Conservation (phyloP, 92 coral and sea anemone genomes). For the Desmophyllum pertusum region DNA sequence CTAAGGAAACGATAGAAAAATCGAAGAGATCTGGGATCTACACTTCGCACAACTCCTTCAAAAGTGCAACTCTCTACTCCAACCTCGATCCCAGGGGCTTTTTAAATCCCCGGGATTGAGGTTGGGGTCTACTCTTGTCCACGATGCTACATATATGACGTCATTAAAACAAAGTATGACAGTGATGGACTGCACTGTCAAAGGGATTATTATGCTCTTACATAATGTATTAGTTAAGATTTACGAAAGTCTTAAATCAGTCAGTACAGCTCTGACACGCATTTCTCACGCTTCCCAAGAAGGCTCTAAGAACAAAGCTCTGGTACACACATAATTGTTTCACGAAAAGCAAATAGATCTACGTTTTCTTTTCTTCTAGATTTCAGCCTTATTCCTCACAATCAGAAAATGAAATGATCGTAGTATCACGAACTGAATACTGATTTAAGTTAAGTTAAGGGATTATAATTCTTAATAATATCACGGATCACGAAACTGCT, state of each 20-base stretch:
- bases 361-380: not conserved
- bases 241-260: not conserved
- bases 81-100: no score
- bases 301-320: not conserved
- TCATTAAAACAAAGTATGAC: not conserved
- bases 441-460: not conserved
- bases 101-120: no score
- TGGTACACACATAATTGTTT: not conserved
- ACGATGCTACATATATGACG: no score
- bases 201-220: not conserved
- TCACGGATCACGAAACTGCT: not conserved
- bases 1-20: not conserved
- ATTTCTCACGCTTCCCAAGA: not conserved
- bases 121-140: no score
- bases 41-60: not conserved
- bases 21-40: not conserved
- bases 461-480: not conserved
- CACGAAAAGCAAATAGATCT: not conserved
- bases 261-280: not conserved
- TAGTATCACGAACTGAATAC: not conserved
- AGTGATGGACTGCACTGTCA: not conserved
- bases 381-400: not conserved
- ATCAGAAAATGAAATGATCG: not conserved
- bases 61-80: not conserved
- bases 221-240: not conserved